A percentile compares a stretch with the other conserved stretches of the same genome.
These are phyloP conservation scores for Heliocidaris erythrogramma DNA, from an alignment of 35 echinoderm and acorn worm species.

Conservation along the genomic window DNA sequence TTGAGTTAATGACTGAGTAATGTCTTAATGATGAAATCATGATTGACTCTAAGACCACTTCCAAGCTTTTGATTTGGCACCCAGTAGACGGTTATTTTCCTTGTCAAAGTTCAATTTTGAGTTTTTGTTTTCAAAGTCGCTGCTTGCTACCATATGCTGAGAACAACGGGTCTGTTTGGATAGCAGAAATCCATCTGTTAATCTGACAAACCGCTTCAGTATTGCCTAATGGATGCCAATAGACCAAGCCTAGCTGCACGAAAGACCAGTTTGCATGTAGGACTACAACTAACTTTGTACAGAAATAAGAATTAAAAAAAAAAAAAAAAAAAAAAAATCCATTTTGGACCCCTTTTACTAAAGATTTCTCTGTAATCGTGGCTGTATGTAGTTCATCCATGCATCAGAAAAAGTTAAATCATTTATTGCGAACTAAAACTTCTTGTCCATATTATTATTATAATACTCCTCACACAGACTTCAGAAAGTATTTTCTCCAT, in stretches of 20 bases:
- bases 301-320: too few relatives aligned
- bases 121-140: background rate
- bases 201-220: background rate
- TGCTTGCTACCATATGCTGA: too few relatives aligned
- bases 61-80: background rate
- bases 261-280: too few relatives aligned
- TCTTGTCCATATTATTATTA: background rate
- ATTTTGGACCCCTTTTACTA: too few relatives aligned
- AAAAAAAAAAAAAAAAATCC: too few relatives aligned
- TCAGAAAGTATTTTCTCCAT: background rate
- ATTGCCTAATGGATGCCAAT: background rate
- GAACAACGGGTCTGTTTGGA: background rate
- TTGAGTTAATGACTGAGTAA: background rate
- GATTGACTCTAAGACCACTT: background rate
- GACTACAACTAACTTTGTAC: too few relatives aligned
- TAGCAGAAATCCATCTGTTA: background rate
- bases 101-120: background rate
- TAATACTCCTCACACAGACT: background rate
- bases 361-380: too few relatives aligned
- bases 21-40: background rate
- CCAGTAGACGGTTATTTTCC: background rate
- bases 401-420: too few relatives aligned
- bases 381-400: background rate
- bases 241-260: too few relatives aligned
- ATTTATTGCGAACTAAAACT: background rate